phyloP scores from a whole-genome alignment of 2,113 vertebrate species.

The Galbula dea region DNA sequence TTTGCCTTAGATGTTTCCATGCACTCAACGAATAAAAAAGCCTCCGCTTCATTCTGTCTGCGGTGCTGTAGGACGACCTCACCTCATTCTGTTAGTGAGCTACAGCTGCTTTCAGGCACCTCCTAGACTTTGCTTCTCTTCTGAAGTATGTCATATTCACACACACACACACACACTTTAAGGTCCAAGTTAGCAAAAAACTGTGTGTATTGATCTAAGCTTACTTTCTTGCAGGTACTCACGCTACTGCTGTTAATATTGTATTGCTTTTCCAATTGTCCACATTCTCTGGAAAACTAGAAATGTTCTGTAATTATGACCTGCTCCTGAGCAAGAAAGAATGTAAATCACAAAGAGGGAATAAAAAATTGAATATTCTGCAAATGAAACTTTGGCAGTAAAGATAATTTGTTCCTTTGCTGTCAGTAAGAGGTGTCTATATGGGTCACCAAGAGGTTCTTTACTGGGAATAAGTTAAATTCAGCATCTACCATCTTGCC shows the following conservation, averaged over 20 bases:
- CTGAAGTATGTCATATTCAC: background rate
- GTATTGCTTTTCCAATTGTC: background rate
- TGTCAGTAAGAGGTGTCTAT: conserved; percentile 48
- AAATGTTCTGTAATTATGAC: background rate
- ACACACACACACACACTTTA: background rate
- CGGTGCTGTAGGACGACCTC: conserved; percentile 21
- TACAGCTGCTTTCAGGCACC: conserved; percentile 25
- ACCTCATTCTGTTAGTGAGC: conserved; percentile 57
- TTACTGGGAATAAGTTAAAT: conserved; percentile 59
- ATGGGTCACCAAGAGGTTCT: conserved; percentile 48
- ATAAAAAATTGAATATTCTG: conserved; percentile 8
- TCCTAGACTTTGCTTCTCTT: conserved; percentile 26
- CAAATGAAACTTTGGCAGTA: conserved; percentile 8
- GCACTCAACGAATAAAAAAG: conserved; percentile 54
- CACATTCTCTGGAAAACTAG: background rate
- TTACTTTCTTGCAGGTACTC: background rate
- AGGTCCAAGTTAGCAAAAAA: background rate
- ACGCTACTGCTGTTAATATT: background rate
- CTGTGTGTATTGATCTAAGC: background rate
- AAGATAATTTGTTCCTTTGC: conserved; percentile 16
- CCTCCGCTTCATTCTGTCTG: background rate
- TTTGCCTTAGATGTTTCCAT: conserved; percentile 50
- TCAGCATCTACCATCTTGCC: conserved; percentile 60
- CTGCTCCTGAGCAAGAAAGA: background rate
- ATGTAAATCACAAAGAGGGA: background rate